Conservation (phyloP, 2,888 invertebrate genomes). For the Heliconius ismenius region DNA sequence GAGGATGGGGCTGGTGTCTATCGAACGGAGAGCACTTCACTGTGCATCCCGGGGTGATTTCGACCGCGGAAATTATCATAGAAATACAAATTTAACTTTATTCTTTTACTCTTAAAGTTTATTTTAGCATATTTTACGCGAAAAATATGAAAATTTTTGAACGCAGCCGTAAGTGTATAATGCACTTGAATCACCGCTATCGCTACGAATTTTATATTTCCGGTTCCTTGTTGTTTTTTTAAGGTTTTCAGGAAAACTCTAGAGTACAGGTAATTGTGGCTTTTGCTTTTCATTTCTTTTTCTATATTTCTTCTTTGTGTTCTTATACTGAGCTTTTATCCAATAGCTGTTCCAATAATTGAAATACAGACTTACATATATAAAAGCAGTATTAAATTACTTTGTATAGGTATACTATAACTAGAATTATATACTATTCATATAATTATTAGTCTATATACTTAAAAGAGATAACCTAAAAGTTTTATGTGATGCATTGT, state of each 20-base stretch:
- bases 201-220: constrained; percentile 20
- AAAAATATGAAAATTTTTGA: background rate
- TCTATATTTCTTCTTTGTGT: background rate
- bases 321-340: background rate
- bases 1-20: constrained; percentile 31
- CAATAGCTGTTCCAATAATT: background rate
- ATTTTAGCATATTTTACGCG: background rate
- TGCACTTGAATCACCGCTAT: constrained; percentile 21
- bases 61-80: constrained; percentile 10
- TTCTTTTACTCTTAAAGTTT: background rate
- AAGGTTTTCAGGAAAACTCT: background rate
- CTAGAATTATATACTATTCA: background rate
- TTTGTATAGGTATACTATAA: background rate
- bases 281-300: background rate
- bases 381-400: background rate
- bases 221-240: constrained; percentile 14
- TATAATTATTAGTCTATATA: background rate
- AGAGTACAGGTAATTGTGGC: constrained; percentile 6
- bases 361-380: background rate
- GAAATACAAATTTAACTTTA: constrained; percentile 10
- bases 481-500: background rate
- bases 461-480: background rate
- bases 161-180: constrained; percentile 18
- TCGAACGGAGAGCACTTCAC: constrained; percentile 37
- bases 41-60: constrained; percentile 31